Evolutionary conservation across 1,140 invertebrate species (phyloP).

Genomic region (Pygmarrhopalites habei): DNA sequence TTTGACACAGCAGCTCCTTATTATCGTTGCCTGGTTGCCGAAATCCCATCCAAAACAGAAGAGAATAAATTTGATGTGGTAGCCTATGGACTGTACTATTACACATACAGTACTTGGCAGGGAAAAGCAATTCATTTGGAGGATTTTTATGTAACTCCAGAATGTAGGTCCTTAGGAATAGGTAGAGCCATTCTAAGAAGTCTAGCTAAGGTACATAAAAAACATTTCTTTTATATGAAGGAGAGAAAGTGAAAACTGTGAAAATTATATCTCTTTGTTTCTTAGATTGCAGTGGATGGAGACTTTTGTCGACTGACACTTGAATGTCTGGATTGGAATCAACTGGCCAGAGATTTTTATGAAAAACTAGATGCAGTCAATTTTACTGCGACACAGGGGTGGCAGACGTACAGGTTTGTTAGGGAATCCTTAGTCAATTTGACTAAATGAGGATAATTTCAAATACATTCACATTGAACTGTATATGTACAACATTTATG

Average conservation of each 20-base stretch:
- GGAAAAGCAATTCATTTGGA: constrained; percentile 68
- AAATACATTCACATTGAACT: too few species aligned
- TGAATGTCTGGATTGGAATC: constrained; percentile 75
- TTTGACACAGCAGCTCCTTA: constrained; percentile 56
- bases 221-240: not conserved
- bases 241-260: not conserved
- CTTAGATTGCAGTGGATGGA: constrained; percentile 52
- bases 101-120: constrained; percentile 68
- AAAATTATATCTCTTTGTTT: too few species aligned
- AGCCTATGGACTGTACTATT: constrained; percentile 68
- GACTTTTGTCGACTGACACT: constrained; percentile 61
- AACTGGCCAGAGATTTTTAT: constrained; percentile 64
- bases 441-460: not conserved
- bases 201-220: constrained; percentile 57
- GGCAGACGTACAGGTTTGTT: constrained; percentile 61
- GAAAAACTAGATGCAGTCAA: constrained; percentile 58
- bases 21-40: constrained; percentile 60
- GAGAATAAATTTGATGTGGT: constrained; percentile 44
- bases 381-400: constrained; percentile 58
- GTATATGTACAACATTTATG: too few species aligned
- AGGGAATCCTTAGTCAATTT: constrained; percentile 39
- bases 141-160: constrained; percentile 67
- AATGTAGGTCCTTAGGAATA: constrained; percentile 56
- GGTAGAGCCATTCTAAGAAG: constrained; percentile 60
- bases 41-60: constrained; percentile 38